Evolutionary conservation across 1,140 invertebrate genomes (phyloP), one percentile per base, ranked within the genome.

Genomic region (Trinorchestia longiramus): DNA sequence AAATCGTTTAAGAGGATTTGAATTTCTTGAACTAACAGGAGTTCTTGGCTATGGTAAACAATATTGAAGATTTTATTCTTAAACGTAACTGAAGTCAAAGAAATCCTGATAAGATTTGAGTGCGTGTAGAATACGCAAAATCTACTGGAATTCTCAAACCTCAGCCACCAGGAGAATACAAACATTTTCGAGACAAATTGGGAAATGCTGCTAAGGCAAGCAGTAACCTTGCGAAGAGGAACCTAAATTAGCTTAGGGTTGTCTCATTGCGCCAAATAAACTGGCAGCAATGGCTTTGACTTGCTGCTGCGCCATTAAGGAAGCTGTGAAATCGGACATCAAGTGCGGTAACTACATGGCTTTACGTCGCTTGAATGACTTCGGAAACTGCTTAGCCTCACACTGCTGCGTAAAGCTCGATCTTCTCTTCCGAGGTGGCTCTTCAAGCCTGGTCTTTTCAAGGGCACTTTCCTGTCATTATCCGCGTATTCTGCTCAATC

Each of bases 251-350:
- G 88, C 88, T 90, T 43, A 94, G 8, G 43, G 43, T 45, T 28
- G 92, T 47, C 43, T 44, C 19, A 94, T 94, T 47, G 92, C 92
- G 40, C 40, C 44, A 36, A 94, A 47, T 47, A 94, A 94, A 94
- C 92, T 47, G 6, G 43, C 43, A 47, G 92, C 92, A 94, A 94
- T 94, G 92, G 92, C 92, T 94, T 47, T 45, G 92, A 94, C 92
- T 94, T 94, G 92, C 92, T 45, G 43, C 43, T 47, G 92, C 19
- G 92, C 92, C 92, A 47, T 94, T 94, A 94, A n/a, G 43, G 92
- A 43, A 94, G 92, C 92, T 94, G 92, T 94, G 92, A 94, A 92
- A 92, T 92, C 43, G 41, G 41, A 92, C 90, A 92, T 92, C 17
- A 92, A 94, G 44, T 45, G 43, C 41, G 11, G 44, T 43, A n/a